Conservation (phyloP, 2,888 invertebrate species). For the Phytoseiulus persimilis region DNA sequence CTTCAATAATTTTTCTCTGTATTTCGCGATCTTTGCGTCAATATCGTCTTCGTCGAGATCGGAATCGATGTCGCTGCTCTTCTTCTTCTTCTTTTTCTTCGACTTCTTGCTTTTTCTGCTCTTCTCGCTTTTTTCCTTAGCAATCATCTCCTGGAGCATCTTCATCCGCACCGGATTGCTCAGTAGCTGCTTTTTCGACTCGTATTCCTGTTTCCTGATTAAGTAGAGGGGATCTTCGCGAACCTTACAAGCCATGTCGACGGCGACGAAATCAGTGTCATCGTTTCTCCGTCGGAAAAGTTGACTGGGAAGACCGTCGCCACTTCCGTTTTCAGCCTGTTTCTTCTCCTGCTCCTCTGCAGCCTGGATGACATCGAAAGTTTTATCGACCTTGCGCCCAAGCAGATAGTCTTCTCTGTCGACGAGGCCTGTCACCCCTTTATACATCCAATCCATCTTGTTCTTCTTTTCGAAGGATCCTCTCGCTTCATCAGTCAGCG, state of each 20-base stretch:
- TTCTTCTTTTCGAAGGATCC: conserved; percentile 41
- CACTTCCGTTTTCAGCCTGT: conserved; percentile 54
- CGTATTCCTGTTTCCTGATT: conserved; percentile 74
- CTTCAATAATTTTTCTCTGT: neutral
- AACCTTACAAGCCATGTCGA: conserved; percentile 76
- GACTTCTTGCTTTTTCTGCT: conserved; percentile 52
- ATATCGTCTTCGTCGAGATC: neutral
- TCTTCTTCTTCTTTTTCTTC: conserved; percentile 50
- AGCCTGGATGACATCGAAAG: conserved; percentile 58
- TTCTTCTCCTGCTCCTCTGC: conserved; percentile 43
- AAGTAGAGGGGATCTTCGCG: conserved; percentile 85
- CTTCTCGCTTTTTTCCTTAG: conserved; percentile 52
- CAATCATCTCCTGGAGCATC: conserved; percentile 68
- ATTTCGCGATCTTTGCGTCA: neutral
- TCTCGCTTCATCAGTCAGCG: neutral
- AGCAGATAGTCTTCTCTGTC: conserved; percentile 80
- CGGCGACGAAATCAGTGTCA: conserved; percentile 50
- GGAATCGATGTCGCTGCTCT: conserved; percentile 40
- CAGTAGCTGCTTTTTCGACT: conserved; percentile 70
- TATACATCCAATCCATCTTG: conserved; percentile 50
- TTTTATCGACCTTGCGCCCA: conserved; percentile 71
- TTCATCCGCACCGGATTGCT: conserved; percentile 87
- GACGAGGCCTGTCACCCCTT: conserved; percentile 57
- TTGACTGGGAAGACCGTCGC: conserved; percentile 40
- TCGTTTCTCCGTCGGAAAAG: conserved; percentile 27